These are phyloP conservation scores for Acleris literana DNA, from an alignment of 2,888 invertebrate genomes.

Conservation along the genomic window DNA sequence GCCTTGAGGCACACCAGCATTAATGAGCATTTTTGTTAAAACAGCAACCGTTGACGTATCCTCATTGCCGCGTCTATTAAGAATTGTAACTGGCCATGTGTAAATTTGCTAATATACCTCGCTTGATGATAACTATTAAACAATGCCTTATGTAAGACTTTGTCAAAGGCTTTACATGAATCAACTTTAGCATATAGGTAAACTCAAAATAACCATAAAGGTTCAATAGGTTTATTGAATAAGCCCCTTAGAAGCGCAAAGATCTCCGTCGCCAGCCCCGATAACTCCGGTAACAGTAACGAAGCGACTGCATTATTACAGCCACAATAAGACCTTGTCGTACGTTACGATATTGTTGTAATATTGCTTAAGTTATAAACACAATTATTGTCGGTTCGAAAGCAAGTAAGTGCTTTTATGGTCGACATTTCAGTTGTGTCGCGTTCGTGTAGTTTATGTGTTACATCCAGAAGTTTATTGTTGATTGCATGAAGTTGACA, in stretches of 20 bases:
- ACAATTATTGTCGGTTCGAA: slow-evolving; percentile 20
- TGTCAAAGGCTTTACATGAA: too few species aligned
- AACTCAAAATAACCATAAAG: background rate
- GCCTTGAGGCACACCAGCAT: too few species aligned
- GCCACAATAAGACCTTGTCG: slow-evolving; percentile 35
- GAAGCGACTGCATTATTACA: slow-evolving; percentile 49
- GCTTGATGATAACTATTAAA: too few species aligned
- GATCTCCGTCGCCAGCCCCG: slow-evolving; percentile 46
- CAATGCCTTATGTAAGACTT: too few species aligned
- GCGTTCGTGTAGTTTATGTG: slow-evolving; percentile 2
- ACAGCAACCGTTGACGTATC: too few species aligned
- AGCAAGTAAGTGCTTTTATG: slow-evolving; percentile 11
- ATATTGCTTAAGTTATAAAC: slow-evolving; percentile 28
- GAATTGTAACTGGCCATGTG: too few species aligned
- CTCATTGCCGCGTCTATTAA: too few species aligned
- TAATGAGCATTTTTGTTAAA: too few species aligned
- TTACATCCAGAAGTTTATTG: slow-evolving; percentile 9
- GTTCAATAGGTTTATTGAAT: slow-evolving; percentile 6
- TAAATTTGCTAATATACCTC: too few species aligned
- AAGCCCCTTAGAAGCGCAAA: slow-evolving; percentile 2
- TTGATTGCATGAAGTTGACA: background rate
- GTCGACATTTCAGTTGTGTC: slow-evolving; percentile 13
- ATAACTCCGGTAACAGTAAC: slow-evolving; percentile 45
- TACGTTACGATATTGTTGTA: slow-evolving; percentile 31
- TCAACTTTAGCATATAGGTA: background rate